Conservation (phyloP, 1,140 invertebrate species). For the Trichogramma pretiosum region DNA sequence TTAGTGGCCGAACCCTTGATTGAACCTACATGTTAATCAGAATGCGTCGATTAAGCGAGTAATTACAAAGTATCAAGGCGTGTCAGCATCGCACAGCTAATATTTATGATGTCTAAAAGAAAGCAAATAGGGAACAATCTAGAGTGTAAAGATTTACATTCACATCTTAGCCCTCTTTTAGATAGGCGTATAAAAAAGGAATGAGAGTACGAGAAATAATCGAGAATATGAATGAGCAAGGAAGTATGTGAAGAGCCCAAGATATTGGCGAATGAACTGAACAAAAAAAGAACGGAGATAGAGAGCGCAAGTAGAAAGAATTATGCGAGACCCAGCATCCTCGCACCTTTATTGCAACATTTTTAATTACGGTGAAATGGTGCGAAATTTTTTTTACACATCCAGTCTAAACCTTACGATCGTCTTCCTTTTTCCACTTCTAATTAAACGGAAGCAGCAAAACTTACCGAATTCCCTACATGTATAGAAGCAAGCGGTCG, state of each 20-base stretch:
- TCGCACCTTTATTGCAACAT: conserved; percentile 30
- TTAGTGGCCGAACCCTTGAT: conserved; percentile 23
- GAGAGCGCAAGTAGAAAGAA: conserved; percentile 11
- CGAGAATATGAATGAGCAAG: conserved; percentile 3
- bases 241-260: neutral
- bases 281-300: neutral
- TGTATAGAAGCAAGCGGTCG: neutral
- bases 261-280: too few species aligned
- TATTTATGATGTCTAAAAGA: conserved; percentile 13
- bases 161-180: too few species aligned
- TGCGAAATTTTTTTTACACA: conserved; percentile 30
- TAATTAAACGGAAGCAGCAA: conserved; percentile 17
- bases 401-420: conserved; percentile 1
- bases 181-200: too few species aligned
- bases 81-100: conserved; percentile 15
- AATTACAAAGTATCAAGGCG: conserved; percentile 37
- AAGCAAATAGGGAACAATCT: neutral
- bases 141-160: too few species aligned
- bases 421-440: conserved; percentile 5
- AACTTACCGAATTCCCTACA: conserved; percentile 13
- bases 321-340: conserved; percentile 29
- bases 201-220: conserved; percentile 11
- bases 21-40: conserved; percentile 21
- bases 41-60: conserved; percentile 34
- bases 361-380: conserved; percentile 38